Percentiles rank a stretch among this genome's conserved stretches.
Conservation (phyloP, 2,113 vertebrate species). For the Caranx ignobilis region DNA sequence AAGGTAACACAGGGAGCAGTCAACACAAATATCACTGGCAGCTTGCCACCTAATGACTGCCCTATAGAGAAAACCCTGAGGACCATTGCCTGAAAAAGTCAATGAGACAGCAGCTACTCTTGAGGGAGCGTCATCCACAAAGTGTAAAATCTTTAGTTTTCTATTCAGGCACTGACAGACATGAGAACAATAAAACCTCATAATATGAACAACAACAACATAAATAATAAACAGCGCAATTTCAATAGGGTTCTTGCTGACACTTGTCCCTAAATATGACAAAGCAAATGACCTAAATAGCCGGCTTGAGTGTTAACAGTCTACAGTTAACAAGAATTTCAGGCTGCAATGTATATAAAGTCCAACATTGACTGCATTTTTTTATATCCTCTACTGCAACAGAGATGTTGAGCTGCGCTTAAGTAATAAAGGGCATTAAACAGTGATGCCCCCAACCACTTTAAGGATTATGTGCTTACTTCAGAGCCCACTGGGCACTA, state of each 20-base stretch:
- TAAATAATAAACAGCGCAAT: not conserved
- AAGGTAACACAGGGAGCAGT: not conserved
- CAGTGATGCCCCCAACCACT: conserved; percentile 64
- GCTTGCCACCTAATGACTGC: not conserved
- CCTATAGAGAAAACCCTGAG: not conserved
- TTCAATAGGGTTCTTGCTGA: too few relatives aligned
- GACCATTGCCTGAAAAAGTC: not conserved
- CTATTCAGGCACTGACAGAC: not conserved
- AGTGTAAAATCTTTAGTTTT: not conserved
- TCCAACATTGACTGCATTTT: conserved; percentile 32
- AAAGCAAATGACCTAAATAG: not conserved
- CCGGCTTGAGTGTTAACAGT: conserved; percentile 10
- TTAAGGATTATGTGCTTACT: conserved; percentile 80
- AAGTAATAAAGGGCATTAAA: conserved; percentile 73
- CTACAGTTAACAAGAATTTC: not conserved
- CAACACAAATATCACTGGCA: not conserved
- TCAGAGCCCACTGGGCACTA: conserved; percentile 60
- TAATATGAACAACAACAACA: not conserved
- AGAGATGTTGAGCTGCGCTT: conserved; percentile 62
- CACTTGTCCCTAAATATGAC: not conserved
- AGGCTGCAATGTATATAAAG: conserved; percentile 36
- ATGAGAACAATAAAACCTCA: conserved; percentile 3
- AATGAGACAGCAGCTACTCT: not conserved
- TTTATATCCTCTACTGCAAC: conserved; percentile 58
- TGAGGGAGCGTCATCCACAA: not conserved